phyloP scores from a whole-genome alignment of 2,113 vertebrate genomes.

The Lethenteron camtschaticum region DNA sequence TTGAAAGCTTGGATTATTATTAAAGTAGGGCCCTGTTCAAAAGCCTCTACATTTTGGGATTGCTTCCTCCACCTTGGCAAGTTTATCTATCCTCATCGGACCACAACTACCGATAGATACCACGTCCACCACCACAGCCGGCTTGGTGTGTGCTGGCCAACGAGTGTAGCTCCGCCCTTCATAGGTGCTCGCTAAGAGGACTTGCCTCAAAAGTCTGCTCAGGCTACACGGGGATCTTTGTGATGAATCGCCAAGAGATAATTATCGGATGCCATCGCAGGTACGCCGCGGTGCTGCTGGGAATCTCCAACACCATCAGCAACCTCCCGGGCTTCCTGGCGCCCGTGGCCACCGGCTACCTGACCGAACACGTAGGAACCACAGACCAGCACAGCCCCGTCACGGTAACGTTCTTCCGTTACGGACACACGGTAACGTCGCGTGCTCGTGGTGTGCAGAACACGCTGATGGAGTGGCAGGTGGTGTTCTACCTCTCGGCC shows the following conservation, averaged over 20 bases:
- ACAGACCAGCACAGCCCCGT: no score
- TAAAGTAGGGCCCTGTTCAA: no score
- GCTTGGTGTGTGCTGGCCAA: neutral
- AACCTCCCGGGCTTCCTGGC: conserved; percentile 90
- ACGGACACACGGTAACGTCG: no score
- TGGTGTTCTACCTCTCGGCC: conserved; percentile 75
- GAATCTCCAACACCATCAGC: conserved; percentile 85
- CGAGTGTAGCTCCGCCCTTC: neutral
- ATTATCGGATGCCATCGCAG: conserved; percentile 18
- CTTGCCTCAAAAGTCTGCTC: no score
- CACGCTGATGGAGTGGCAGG: conserved; percentile 64
- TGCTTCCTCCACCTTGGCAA: neutral
- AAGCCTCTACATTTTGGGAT: no score
- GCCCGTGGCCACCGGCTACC: conserved; percentile 53
- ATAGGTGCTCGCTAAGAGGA: no score
- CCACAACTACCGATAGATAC: neutral
- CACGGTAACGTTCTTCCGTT: no score
- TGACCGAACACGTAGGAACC: conserved; percentile 25
- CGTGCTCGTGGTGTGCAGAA: conserved; percentile 27
- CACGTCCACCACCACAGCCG: neutral
- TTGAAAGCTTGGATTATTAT: no score
- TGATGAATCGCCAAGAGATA: no score
- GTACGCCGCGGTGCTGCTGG: conserved; percentile 78
- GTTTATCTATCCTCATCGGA: neutral
- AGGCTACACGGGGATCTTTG: no score